Base-by-base conservation (phyloP, 2,797 vertebrate genomes). In the Eleutherodactylus coqui region DNA sequence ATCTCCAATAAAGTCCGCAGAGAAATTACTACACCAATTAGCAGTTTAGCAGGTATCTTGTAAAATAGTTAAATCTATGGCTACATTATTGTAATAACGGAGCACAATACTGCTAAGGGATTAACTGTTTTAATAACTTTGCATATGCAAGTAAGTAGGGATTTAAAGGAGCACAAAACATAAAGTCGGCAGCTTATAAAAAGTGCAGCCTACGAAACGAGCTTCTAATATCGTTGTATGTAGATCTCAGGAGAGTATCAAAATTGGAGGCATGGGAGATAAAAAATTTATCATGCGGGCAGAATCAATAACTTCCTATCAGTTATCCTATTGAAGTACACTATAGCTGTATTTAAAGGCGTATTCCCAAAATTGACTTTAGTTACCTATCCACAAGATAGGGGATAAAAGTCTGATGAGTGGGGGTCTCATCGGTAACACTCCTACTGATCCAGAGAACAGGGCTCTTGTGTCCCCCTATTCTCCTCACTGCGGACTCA, bases 81-180 rank as follows among this genome's bases (percentile, higher is more conserved):
- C 13, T 60, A 19, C 64, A 69, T 69, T 24, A 38, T 4, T 69
- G 19, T 24, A 69, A 67, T 58, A 58, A 27, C n/a, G 27, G n/a
- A 58, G 55, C 16, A 67, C 19, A 67, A 38, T 69, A 69, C 64
- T 21, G 64, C 64, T 38, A 38, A 38, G 64, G 64, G 64, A 69
- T 69, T 36, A 69, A 69, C 64, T 38, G 34, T 38, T 69, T 69
- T 69, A 69, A 69, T 69, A 69, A 38, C 34, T 69, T 38, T 69
- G 64, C 34, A 69, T 69, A 21, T 3, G 17, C 34, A 21, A 60
- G 34, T 69, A 69, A 69, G 62, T 36, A 17, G 29, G 64, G 17
- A 69, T 21, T 38, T 69, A 69, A 69, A 36, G 34, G 34, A 36
- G 64, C 64, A 38, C 64, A 69, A 69, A 21, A 11, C 64, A 38